Conservation (phyloP, 2,113 vertebrate genomes). For the Clarias gariepinus region DNA sequence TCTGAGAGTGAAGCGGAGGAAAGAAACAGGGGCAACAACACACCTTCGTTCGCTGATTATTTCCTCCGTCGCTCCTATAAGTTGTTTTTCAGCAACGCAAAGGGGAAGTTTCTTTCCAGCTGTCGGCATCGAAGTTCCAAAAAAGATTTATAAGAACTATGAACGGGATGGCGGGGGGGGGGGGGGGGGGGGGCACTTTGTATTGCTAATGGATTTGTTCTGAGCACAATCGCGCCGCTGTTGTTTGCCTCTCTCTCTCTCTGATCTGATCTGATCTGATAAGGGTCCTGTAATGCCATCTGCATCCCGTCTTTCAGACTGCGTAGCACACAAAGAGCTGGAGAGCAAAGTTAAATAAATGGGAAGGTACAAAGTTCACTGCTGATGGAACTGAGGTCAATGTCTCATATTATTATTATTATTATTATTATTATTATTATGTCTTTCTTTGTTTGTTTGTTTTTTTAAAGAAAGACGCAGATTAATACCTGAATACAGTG, state of each 20-base stretch:
- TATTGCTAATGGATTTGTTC: constrained; percentile 60
- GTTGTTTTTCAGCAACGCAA: constrained; percentile 58
- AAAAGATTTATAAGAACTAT: constrained; percentile 63
- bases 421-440: too few relatives aligned
- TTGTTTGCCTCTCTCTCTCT: constrained; percentile 47
- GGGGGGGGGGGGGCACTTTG: constrained; percentile 32
- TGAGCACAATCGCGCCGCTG: constrained; percentile 46
- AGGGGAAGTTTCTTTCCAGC: constrained; percentile 62
- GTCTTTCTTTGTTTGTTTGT: too few relatives aligned
- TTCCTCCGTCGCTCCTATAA: constrained; percentile 30
- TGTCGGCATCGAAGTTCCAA: constrained; percentile 55
- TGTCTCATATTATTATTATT: background rate
- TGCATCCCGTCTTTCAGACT: constrained; percentile 3
- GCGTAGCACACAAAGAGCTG: background rate
- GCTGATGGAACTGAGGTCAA: background rate
- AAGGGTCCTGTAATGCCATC: constrained; percentile 31
- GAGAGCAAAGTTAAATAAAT: background rate
- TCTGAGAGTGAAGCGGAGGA: constrained; percentile 58
- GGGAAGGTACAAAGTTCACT: background rate
- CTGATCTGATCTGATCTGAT: constrained; percentile 34
- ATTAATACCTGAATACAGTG: background rate
- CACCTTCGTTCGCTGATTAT: constrained; percentile 54
- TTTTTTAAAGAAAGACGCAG: background rate
- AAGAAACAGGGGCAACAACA: constrained; percentile 54
- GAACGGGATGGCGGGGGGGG: constrained; percentile 49